phyloP scores from a whole-genome alignment of 2,113 vertebrate genomes.

The Anolis carolinensis region DNA sequence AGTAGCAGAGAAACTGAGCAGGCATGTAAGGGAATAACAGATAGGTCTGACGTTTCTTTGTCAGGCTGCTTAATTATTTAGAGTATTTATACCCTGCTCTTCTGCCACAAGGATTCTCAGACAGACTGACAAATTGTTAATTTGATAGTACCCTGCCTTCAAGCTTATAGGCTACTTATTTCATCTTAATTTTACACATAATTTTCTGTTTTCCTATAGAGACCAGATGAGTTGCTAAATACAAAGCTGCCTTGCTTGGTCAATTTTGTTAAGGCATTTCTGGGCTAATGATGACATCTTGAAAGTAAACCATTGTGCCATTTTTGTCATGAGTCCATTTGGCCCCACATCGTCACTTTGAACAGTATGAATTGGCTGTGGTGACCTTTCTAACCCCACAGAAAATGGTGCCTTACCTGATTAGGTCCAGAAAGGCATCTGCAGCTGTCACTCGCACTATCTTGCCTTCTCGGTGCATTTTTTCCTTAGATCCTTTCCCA shows the following conservation, averaged over 20 bases:
- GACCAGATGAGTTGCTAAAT: background rate
- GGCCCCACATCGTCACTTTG: background rate
- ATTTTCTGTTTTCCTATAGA: background rate
- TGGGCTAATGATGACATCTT: background rate
- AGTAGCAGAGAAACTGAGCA: background rate
- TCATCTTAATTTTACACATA: too few relatives aligned
- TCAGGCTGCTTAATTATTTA: background rate
- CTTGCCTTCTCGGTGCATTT: conserved; percentile 87
- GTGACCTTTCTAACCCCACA: background rate
- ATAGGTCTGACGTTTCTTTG: background rate
- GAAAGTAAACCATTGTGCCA: background rate
- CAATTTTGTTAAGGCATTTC: background rate
- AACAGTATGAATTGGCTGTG: background rate
- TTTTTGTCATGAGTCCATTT: background rate
- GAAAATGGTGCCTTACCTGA: conserved; percentile 82
- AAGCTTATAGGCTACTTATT: background rate
- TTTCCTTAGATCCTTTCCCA: conserved; percentile 91
- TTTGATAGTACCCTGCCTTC: too few relatives aligned
- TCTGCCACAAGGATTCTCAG: too few relatives aligned
- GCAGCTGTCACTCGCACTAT: conserved; percentile 89
- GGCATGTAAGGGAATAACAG: background rate
- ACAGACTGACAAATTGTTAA: too few relatives aligned
- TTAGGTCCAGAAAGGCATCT: conserved; percentile 95
- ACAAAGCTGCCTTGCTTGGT: background rate
- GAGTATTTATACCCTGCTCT: too few relatives aligned